Base-by-base conservation (phyloP, 2,888 invertebrate species). In the Acleris literana region DNA sequence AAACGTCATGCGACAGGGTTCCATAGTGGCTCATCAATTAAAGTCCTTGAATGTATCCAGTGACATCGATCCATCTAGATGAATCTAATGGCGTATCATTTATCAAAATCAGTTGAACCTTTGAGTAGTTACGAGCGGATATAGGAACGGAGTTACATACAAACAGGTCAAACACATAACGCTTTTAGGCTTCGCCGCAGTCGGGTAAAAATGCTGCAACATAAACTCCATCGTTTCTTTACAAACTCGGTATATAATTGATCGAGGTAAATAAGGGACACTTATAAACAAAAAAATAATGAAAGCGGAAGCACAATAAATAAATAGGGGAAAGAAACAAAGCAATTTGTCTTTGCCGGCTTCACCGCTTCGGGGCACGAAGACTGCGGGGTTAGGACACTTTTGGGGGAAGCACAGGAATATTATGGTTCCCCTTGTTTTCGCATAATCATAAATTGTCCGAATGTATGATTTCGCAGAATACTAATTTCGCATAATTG, bases 301-400 rank as follows among this genome's bases (percentile, higher is more conserved):
- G 64, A 59, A 69, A 61, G 58, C 68, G 54, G 69, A 65, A 68
- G 25, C 64, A 56, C 60, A 68, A 67, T 67, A 69, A 71, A 71
- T 69, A 70, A 70, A 67, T 69, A 69, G 69, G 66, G 63, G 68
- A 68, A 69, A 77, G 81, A 81, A 79, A 82, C 84, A 81, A 83
- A 84, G 82, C 81, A 84, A 87, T 87, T 87, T 86, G 85, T 87
- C 86, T 85, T 79, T 79, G 81, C 80, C 80, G 74, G 76, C 72
- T 72, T 74, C 79, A 74, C 72, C 75, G 77, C 70, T 46, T 22
- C 51, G 20, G 56, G 20, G 49, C 63, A 17, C 68, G 17, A 9
- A 55, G 56, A 72, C 71, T 79, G 5, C 9, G 74, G 67, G 82
- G 69, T 74, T 78, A n/a, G 63, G 20, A 16, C 13, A 43, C 7